phyloP scores from a whole-genome alignment of 2,797 vertebrate species.

The Channa striata region DNA sequence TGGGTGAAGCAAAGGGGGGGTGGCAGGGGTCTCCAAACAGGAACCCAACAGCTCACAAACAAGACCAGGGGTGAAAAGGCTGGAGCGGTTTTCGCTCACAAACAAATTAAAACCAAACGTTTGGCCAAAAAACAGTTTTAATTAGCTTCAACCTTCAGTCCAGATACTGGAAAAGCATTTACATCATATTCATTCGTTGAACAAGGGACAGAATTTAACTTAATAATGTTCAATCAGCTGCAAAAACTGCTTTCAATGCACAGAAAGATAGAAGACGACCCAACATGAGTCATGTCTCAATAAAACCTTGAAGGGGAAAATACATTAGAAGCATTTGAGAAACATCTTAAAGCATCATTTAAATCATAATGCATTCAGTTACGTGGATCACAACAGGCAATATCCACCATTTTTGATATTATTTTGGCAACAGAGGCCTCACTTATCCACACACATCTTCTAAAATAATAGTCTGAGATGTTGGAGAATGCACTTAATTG shows the following conservation, averaged over 20 bases:
- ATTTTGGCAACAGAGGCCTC: slow-evolving; percentile 8
- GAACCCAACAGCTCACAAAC: slow-evolving; percentile 42
- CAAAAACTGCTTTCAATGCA: slow-evolving; percentile 43
- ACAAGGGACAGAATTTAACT: slow-evolving; percentile 32
- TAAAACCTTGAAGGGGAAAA: slow-evolving; percentile 40
- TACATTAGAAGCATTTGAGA: slow-evolving; percentile 10
- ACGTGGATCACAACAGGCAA: not conserved
- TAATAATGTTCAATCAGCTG: slow-evolving; percentile 14
- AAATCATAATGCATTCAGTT: not conserved
- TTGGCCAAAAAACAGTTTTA: slow-evolving; percentile 27
- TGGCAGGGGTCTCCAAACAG: slow-evolving; percentile 3
- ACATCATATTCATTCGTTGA: slow-evolving; percentile 35
- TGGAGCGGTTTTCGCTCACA: not conserved
- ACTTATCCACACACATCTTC: not conserved
- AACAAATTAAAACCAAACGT: no score
- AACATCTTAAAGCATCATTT: slow-evolving; percentile 3
- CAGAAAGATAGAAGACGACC: slow-evolving; percentile 62
- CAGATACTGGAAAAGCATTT: slow-evolving; percentile 75
- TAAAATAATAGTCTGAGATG: slow-evolving; percentile 7
- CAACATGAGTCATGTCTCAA: slow-evolving; percentile 77
- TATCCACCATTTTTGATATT: not conserved
- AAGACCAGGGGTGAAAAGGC: slow-evolving; percentile 36
- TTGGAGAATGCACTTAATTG: not conserved
- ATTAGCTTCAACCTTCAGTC: slow-evolving; percentile 53
- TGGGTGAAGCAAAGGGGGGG: not conserved